phyloP scores from a whole-genome alignment of 1,140 invertebrate species.

The Drosophila erecta region DNA sequence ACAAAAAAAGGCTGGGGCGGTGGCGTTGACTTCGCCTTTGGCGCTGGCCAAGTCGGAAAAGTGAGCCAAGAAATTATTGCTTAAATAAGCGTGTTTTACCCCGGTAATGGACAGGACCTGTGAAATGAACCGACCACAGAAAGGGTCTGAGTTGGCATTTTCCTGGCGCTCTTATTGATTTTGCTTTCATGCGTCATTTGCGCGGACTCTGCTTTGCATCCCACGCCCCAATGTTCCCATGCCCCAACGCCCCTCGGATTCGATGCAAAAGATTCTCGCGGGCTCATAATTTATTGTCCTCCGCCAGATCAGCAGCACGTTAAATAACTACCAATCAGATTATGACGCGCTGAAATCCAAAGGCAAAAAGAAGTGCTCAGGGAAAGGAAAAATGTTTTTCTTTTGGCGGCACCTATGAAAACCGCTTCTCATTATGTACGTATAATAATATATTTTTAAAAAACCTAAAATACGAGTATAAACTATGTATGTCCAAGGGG shows the following conservation, averaged over 20 bases:
- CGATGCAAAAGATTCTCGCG: slow-evolving; percentile 4
- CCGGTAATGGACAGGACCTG: slow-evolving; percentile 35
- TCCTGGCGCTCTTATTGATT: slow-evolving; percentile 61
- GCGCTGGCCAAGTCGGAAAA: slow-evolving; percentile 23
- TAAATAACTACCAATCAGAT: slow-evolving; percentile 22
- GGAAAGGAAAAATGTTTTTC: too few relatives aligned
- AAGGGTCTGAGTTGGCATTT: slow-evolving; percentile 68
- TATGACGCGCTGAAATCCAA: too few relatives aligned
- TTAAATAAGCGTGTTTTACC: slow-evolving; percentile 76
- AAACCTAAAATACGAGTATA: too few relatives aligned
- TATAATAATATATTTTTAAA: too few relatives aligned
- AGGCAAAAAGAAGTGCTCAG: too few relatives aligned
- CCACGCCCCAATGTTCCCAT: slow-evolving; percentile 32
- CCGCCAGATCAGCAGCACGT: slow-evolving; percentile 22
- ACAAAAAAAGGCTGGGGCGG: slow-evolving; percentile 25
- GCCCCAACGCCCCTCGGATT: slow-evolving; percentile 15
- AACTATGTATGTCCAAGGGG: too few relatives aligned
- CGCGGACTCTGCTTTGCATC: slow-evolving; percentile 60
- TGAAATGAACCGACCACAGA: slow-evolving; percentile 74
- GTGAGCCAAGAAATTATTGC: slow-evolving; percentile 75
- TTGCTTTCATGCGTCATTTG: slow-evolving; percentile 75
- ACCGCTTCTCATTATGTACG: too few relatives aligned
- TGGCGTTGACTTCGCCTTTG: neutral
- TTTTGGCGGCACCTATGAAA: too few relatives aligned
- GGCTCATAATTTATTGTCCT: slow-evolving; percentile 60